Conservation (phyloP, 2,888 invertebrate species). For the Rosalia funebris region DNA sequence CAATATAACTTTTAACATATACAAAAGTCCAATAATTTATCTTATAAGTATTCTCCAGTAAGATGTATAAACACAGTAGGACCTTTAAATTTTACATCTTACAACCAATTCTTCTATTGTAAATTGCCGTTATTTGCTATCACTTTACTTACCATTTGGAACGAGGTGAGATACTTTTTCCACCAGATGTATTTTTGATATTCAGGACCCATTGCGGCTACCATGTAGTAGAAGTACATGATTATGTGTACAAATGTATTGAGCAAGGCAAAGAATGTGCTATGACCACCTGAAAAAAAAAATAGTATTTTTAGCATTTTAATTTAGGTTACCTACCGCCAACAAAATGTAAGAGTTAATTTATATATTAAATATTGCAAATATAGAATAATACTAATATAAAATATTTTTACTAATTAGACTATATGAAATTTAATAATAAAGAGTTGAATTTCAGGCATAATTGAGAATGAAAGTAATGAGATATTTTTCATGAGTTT, state of each 20-base stretch:
- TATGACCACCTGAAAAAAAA: slow-evolving; percentile 83
- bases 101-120: too few relatives aligned
- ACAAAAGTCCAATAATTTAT: too few relatives aligned
- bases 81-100: too few relatives aligned
- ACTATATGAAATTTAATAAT: not conserved
- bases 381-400: too few relatives aligned
- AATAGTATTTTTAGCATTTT: slow-evolving; percentile 12
- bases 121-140: too few relatives aligned
- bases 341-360: too few relatives aligned
- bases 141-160: slow-evolving; percentile 84
- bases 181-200: slow-evolving; percentile 97
- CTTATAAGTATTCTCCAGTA: too few relatives aligned
- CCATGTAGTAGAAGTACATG: slow-evolving; percentile 98
- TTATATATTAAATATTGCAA: too few relatives aligned
- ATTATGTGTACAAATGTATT: slow-evolving; percentile 96
- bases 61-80: too few relatives aligned
- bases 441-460: not conserved
- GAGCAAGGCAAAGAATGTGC: slow-evolving; percentile 93
- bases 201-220: slow-evolving; percentile 92
- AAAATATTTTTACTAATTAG: not conserved
- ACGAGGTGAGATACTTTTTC: slow-evolving; percentile 94
- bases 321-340: too few relatives aligned
- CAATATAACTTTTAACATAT: too few relatives aligned
- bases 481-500: not conserved
- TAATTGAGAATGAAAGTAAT: not conserved